Evolutionary conservation across 2,797 vertebrate species (phyloP), one percentile per base, ranked within the genome.

Genomic region (Fundulus diaphanus): DNA sequence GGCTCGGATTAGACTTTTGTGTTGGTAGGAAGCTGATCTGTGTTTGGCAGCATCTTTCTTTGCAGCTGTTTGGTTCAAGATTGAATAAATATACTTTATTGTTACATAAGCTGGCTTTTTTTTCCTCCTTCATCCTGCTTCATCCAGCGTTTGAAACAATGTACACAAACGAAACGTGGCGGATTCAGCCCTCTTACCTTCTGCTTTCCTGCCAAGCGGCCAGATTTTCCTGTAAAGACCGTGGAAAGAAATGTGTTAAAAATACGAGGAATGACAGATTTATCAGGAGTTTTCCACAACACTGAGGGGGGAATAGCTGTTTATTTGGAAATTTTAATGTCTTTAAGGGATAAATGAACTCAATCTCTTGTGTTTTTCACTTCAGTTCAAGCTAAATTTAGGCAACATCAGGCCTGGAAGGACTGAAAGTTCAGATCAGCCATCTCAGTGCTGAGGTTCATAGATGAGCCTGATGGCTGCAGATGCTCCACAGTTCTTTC

Each of bases 41-140:
- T 70, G 61, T 65, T 65, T 51, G 7, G 24, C 52, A 56, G 1
- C 52, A 18, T 49, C 29, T 68, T 16, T 12, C 27, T 48, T 46
- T 68, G 22, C 61, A 42, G 35, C 61, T 42, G 65, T 68, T 48
- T 48, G 42, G 16, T 18, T 49, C n/a, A 68, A 68, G 44, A 48
- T 7, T 35, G 22, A 51, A 51, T 24, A 52, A 70, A 70, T 15
- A 54, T 24, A 52, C 31, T 40, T 37, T 18, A 52, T 70, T 37
- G 68, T 52, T 51, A 49, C 11, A 51, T 37, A 52, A 31, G 31
- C 7, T 46, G 33, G 11, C 22, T 40, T 31, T 68, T 46, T 44
- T 73, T 40, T 73, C 20, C 13, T 27, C 46, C 52, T 52, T 72
- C 16, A 35, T 68, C 7, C 67, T 31, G 16, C 35, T 40, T 65